Evolutionary conservation across 2,888 invertebrate species (phyloP).

Genomic region (Stenoptilia bipunctidactyla): DNA sequence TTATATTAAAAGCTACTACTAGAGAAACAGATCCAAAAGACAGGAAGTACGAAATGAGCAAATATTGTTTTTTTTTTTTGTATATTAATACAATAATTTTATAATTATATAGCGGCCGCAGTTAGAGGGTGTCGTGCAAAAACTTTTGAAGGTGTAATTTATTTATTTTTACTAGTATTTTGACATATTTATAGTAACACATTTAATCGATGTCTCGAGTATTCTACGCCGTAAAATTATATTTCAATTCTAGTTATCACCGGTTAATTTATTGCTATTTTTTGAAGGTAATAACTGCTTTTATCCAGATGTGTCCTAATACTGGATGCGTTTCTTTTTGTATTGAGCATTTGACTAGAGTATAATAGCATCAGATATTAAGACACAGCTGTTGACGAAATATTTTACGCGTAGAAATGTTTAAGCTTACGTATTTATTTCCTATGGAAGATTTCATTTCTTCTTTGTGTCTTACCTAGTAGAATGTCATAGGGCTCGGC

Average conservation of each 20-base stretch:
- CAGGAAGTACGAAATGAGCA: constrained; percentile 64
- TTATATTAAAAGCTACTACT: constrained; percentile 44
- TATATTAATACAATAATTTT: constrained; percentile 42
- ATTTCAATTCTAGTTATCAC: constrained; percentile 29
- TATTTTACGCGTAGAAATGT: constrained; percentile 40
- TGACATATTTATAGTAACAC: constrained; percentile 52
- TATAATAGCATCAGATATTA: constrained; percentile 22
- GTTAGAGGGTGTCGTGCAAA: constrained; percentile 39
- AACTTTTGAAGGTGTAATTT: constrained; percentile 16
- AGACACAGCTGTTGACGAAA: constrained; percentile 29
- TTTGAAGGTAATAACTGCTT: background rate
- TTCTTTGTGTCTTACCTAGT: constrained; percentile 57
- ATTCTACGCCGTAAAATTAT: constrained; percentile 35
- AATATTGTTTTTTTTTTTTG: constrained; percentile 34
- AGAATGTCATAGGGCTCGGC: constrained; percentile 45
- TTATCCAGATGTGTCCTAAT: constrained; percentile 23
- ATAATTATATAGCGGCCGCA: constrained; percentile 45
- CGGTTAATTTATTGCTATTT: constrained; percentile 4
- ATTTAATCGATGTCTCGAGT: constrained; percentile 67
- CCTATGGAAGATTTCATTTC: constrained; percentile 65
- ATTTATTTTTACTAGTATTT: constrained; percentile 31
- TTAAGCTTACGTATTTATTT: constrained; percentile 57
- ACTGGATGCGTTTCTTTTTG: constrained; percentile 27
- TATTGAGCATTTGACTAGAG: constrained; percentile 54
- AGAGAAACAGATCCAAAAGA: constrained; percentile 59